Evolutionary conservation across 2,888 invertebrate genomes (phyloP).

Genomic region (Lycophotia porphyrea): DNA sequence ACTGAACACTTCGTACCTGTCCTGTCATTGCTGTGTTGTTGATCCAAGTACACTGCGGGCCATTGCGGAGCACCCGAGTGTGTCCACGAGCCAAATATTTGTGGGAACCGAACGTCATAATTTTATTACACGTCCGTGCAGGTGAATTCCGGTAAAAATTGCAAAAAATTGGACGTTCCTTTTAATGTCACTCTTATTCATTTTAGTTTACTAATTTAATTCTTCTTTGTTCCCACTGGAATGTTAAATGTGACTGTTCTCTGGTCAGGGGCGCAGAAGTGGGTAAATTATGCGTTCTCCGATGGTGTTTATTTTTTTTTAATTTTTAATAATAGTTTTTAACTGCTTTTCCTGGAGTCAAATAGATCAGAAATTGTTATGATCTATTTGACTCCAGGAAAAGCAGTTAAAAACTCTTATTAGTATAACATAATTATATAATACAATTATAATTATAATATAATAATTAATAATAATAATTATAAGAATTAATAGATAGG

Average conservation of each 20-base stretch:
- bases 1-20: constrained; percentile 27
- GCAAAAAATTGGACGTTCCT: constrained; percentile 33
- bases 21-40: constrained; percentile 23
- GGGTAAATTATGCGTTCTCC: constrained; percentile 13
- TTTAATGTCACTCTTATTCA: constrained; percentile 41
- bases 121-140: constrained; percentile 53
- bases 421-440: no score
- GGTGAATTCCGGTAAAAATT: constrained; percentile 41
- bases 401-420: background rate
- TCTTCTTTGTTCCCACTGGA: constrained; percentile 9
- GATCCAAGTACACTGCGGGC: constrained; percentile 52
- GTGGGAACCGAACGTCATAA: constrained; percentile 49
- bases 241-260: constrained; percentile 17
- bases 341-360: background rate
- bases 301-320: no score
- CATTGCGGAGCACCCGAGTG: constrained; percentile 49
- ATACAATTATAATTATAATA: no score
- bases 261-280: constrained; percentile 6
- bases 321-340: background rate
- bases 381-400: background rate
- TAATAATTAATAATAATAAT: no score
- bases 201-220: constrained; percentile 39
- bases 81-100: constrained; percentile 57
- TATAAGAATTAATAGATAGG: no score
- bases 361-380: background rate